Base-by-base conservation (phyloP, 37 sponge, comb jelly and placozoan species). In the Spongilla lacustris region DNA sequence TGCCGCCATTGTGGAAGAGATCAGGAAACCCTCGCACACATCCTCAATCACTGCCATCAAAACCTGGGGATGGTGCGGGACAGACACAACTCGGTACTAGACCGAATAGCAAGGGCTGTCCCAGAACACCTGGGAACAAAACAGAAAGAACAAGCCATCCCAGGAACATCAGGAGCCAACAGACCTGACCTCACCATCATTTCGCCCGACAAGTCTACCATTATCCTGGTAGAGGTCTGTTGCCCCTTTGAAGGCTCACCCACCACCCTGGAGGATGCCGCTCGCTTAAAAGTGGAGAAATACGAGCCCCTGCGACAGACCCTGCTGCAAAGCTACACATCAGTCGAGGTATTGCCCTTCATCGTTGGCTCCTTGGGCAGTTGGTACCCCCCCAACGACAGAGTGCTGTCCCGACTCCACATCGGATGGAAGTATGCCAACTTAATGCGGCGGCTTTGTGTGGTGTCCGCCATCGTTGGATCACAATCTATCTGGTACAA, bases 21-120 rank as follows among this genome's bases (percentile, higher is more conserved):
- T 1, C 67, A 31, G 19, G 85, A 84, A 75, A 84, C 76, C 31
- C 58, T 84, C 23, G 67, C 76, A n/a, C 85, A 84, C 28, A 67
- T 75, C 28, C 76, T 84, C 17, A 84, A 84, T 30, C 31, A 28
- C 66, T 84, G 85, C 66, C 75, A 26, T 13, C 17, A 33, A 13
- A 35, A 66, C 33, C 26, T 69, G 73, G 85, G 75, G 14, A 30
- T 58, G 34, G 76, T 84, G 58, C 21, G 85, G 25, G 67, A 27
- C 22, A 48, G 85, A 30, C 85, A 84, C 35, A 75, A 75, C 21
- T 50, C 29, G 4, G 49, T 84, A 21, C 75, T 84, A n/a, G 33
- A 84, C 2, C 25, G 85, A n/a, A 30, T 75, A 32, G 31, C 17
- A 23, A 74, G 25, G 66, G 85, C 85, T 12, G 30, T 34, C 24